These are phyloP conservation scores for Scotopteryx bipunctaria DNA, from an alignment of 2,888 invertebrate genomes.

Conservation along the genomic window DNA sequence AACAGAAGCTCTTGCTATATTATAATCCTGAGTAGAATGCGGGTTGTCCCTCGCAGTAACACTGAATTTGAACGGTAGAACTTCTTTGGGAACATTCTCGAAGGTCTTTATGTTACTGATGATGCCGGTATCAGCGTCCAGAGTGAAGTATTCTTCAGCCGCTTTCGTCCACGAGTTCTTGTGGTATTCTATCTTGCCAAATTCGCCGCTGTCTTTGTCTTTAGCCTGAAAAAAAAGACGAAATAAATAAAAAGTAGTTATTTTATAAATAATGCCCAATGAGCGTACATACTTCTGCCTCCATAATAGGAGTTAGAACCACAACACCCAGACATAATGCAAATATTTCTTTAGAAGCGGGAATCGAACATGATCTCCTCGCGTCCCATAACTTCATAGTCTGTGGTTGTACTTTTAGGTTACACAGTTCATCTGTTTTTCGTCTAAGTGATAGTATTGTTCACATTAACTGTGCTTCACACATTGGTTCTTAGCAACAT, in stretches of 20 bases:
- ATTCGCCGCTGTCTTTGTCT: constrained; percentile 93
- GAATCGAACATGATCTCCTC: no score
- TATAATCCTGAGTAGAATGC: constrained; percentile 83
- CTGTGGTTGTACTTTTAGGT: no score
- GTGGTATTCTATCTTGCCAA: constrained; percentile 90
- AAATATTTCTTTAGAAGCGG: no score
- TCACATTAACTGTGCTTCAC: no score
- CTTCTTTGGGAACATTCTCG: constrained; percentile 84
- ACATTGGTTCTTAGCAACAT: no score
- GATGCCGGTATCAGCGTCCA: constrained; percentile 89
- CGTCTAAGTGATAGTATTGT: no score
- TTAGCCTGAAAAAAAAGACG: constrained; percentile 84
- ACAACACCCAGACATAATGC: no score
- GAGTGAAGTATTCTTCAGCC: constrained; percentile 86
- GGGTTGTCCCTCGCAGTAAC: constrained; percentile 91
- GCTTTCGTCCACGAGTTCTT: constrained; percentile 76
- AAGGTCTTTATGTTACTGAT: constrained; percentile 89
- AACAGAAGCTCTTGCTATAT: constrained; percentile 85
- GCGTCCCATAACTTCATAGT: no score
- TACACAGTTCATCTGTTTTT: no score
- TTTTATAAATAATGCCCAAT: no score
- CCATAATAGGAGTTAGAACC: no score
- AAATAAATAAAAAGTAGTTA: background rate
- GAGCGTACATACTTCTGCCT: no score
- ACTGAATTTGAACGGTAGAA: constrained; percentile 89